Base-by-base conservation (phyloP, 2,797 vertebrate genomes). In the Helicolenus hilgendorfi region DNA sequence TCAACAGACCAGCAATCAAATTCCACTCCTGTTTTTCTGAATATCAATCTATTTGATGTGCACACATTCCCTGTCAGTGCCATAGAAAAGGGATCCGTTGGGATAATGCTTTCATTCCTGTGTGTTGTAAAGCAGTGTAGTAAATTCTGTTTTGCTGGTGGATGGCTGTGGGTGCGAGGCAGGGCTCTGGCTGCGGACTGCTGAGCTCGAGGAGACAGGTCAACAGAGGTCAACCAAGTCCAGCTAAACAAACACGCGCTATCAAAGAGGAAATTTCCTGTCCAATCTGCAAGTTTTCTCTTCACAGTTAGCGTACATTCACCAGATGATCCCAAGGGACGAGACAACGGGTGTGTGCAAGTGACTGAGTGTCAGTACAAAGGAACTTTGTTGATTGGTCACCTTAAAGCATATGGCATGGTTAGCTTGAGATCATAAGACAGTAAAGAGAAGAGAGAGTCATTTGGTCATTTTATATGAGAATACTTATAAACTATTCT, bases 241-340 rank as follows among this genome's bases (percentile, higher is more conserved):
- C 96, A 96, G 95, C 96, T 96, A 96, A 93, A 96, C 94, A 96
- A 97, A 97, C 96, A 96, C 1, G 5, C 70, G 70, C 92, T 95
- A 96, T 97, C 96, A 96, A 96, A 97, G 96, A 95, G 89, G 90
- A 97, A 93, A 96, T 96, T 94, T 96, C 95, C 96, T 93, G 92
- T 95, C 82, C 93, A 89, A 95, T 94, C 91, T 87, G 84, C 79
- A 80, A 87, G 91, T 93, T 96, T 94, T 95, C 82, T 86, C 91
- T 90, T 93, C 92, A 85, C 95, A 93, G 92, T 84, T 91, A 85
- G 91, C 56, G 82, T 92, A 91, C 92, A 83, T 93, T 94, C 59
- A 88, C 83, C 85, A 93, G 92, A 93, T 77, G 84, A 92, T 93
- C 94, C 87, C 89, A 5, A 33, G 81, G 85, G 92, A 91, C 22